Percentiles rank a stretch among this genome's conserved stretches.
Conservation (phyloP, 1,140 invertebrate genomes). For the Hyposmocoma kahamanoa region DNA sequence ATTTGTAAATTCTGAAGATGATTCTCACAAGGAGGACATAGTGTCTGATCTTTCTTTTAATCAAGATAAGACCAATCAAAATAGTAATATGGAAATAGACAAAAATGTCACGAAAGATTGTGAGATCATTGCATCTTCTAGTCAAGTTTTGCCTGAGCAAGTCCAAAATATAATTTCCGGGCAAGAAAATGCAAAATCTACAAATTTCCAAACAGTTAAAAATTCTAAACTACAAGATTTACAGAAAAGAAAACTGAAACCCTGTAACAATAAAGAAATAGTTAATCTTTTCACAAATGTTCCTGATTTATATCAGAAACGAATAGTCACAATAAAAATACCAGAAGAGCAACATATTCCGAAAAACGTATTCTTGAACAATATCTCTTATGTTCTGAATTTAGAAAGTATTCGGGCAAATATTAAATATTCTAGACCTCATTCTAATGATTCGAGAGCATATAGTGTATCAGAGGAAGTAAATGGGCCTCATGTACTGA, state of each 20-base stretch:
- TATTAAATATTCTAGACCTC: constrained; percentile 16
- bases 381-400: constrained; percentile 45
- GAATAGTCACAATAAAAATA: constrained; percentile 33
- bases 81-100: too few relatives aligned
- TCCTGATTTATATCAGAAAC: constrained; percentile 34
- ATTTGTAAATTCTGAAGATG: too few relatives aligned
- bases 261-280: constrained; percentile 15
- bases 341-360: constrained; percentile 46
- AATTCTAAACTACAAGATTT: neutral
- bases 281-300: constrained; percentile 31
- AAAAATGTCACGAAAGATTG: too few relatives aligned
- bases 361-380: constrained; percentile 35
- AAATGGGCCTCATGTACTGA: constrained; percentile 28
- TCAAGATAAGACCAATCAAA: too few relatives aligned
- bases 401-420: constrained; percentile 28
- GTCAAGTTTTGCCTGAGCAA: too few relatives aligned
- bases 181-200: too few relatives aligned
- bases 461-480: constrained; percentile 36
- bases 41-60: too few relatives aligned
- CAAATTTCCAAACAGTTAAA: too few relatives aligned
- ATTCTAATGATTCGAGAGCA: constrained; percentile 18
- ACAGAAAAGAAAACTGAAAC: constrained; percentile 15
- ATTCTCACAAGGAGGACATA: too few relatives aligned
- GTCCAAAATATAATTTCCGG: too few relatives aligned
- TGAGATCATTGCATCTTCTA: too few relatives aligned